A percentile compares a stretch with the other conserved stretches of the same genome.
Conservation (phyloP, 64 coral and sea anemone genomes). For the Montipora foliosa region DNA sequence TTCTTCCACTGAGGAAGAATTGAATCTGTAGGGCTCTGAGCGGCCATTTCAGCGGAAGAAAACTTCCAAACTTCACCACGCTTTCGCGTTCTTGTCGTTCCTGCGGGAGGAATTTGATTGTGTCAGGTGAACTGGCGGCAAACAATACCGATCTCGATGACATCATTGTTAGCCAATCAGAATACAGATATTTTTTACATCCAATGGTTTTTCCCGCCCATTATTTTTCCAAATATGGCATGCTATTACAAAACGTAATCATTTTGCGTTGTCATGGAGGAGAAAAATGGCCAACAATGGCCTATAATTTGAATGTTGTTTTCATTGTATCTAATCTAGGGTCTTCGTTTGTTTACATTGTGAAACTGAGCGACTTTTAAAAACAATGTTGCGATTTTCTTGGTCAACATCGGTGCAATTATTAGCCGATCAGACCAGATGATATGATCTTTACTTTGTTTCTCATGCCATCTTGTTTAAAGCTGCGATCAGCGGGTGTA, state of each 20-base stretch:
- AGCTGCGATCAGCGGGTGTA: background rate
- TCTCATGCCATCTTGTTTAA: background rate
- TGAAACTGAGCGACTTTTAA: background rate
- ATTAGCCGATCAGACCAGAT: background rate
- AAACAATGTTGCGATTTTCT: background rate
- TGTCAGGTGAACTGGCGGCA: constrained; percentile 41
- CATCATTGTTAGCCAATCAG: constrained; percentile 90
- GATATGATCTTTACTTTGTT: background rate
- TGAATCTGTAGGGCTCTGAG: constrained; percentile 81
- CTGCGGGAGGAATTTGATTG: constrained; percentile 58
- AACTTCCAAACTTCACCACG: background rate
- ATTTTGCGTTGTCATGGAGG: constrained; percentile 71
- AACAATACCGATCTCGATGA: constrained; percentile 50
- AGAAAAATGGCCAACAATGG: background rate
- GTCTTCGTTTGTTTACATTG: background rate
- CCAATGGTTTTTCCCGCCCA: constrained; percentile 27
- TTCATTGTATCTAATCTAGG: too few species aligned
- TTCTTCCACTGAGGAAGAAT: constrained; percentile 85
- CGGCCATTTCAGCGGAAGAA: constrained; percentile 65
- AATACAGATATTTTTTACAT: background rate
- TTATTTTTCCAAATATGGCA: constrained; percentile 80
- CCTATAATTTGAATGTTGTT: too few species aligned
- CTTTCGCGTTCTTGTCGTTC: constrained; percentile 65
- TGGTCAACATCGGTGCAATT: constrained; percentile 26
- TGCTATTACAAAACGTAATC: too few species aligned